Conservation (phyloP, 1,140 invertebrate genomes). For the Listronotus oregonensis region DNA sequence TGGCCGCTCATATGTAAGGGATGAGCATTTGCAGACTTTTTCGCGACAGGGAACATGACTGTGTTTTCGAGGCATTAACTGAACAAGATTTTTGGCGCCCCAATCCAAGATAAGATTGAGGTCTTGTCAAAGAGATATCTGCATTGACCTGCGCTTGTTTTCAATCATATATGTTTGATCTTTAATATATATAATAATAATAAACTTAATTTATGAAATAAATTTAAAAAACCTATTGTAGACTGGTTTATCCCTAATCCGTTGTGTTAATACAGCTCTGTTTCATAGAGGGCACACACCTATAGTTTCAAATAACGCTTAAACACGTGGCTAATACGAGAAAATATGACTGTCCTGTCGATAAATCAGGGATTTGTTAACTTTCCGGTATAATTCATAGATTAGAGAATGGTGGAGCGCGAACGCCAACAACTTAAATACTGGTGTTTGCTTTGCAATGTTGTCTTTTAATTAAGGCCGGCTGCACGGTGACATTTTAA, state of each 20-base stretch:
- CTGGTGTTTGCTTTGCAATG: slow-evolving; percentile 46
- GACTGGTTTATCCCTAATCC: not conserved
- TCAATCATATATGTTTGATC: no score
- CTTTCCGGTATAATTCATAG: slow-evolving; percentile 51
- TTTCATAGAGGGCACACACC: not conserved
- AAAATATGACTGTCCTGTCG: slow-evolving; percentile 40
- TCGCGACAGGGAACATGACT: no score
- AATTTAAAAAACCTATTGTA: no score
- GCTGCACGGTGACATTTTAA: slow-evolving; percentile 16
- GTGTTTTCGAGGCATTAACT: no score
- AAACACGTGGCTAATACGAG: slow-evolving; percentile 24
- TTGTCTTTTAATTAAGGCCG: slow-evolving; percentile 48
- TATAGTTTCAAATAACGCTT: slow-evolving; percentile 7
- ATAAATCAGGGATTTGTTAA: slow-evolving; percentile 53
- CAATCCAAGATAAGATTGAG: no score
- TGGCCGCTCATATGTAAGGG: no score
- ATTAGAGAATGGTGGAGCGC: slow-evolving; percentile 46
- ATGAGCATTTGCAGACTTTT: no score
- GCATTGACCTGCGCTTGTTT: no score
- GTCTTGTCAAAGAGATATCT: no score
- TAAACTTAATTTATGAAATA: no score
- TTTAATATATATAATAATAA: no score
- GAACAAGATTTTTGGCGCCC: no score
- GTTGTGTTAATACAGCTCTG: not conserved
- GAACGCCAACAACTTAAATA: slow-evolving; percentile 51